Conservation (phyloP, 2,888 invertebrate genomes). For the Drosophila atroscutellata region DNA sequence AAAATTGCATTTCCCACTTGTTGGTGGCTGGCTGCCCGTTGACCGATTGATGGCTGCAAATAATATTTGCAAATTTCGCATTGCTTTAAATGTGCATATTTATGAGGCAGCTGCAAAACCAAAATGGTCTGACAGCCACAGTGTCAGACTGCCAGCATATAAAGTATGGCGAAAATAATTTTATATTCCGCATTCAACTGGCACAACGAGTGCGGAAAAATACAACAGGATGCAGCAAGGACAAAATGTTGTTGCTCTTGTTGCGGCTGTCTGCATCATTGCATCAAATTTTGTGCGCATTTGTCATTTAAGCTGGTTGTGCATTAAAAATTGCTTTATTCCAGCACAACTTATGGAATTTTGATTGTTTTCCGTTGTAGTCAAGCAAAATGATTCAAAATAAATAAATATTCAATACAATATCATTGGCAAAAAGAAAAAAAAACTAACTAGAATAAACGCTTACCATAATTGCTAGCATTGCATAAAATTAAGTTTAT, state of each 20-base stretch:
- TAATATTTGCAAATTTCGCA: conserved; percentile 57
- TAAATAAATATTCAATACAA: not conserved
- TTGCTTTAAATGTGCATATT: conserved; percentile 62
- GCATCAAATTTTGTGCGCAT: conserved; percentile 29
- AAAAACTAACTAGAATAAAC: not conserved
- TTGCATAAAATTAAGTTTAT: conserved; percentile 13
- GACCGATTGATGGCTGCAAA: conserved; percentile 48
- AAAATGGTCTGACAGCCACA: conserved; percentile 2
- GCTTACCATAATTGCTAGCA: not conserved
- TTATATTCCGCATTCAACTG: conserved; percentile 12
- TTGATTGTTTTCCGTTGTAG: conserved; percentile 25
- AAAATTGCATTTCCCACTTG: conserved; percentile 60
- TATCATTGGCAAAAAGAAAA: not conserved
- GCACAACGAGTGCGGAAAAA: conserved; percentile 12
- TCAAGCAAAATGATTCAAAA: not conserved
- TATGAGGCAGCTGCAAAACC: conserved; percentile 41
- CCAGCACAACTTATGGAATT: conserved; percentile 1
- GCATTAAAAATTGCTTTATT: conserved; percentile 21
- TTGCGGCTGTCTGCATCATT: conserved; percentile 17
- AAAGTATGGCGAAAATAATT: conserved; percentile 22
- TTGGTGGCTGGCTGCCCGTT: conserved; percentile 38
- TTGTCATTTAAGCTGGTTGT: conserved; percentile 45
- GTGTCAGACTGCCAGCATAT: conserved; percentile 2
- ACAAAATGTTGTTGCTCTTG: conserved; percentile 9
- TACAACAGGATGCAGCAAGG: conserved; percentile 22